A percentile compares a stretch with the other conserved stretches of the same genome.
Conservation (phyloP, 1,140 invertebrate genomes). For the Helicoverpa zea region DNA sequence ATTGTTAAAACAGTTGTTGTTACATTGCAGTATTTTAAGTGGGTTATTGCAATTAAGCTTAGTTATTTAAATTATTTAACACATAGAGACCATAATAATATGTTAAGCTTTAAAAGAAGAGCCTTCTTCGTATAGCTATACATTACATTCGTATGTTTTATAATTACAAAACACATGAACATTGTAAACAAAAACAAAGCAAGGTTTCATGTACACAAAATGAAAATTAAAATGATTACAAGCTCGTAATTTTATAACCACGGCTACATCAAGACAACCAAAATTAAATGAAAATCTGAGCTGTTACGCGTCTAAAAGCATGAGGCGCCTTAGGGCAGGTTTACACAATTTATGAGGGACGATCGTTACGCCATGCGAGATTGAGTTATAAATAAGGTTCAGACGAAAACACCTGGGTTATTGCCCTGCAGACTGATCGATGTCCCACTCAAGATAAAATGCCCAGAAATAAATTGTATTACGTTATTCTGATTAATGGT, state of each 20-base stretch:
- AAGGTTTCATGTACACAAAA: neutral
- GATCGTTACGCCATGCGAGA: conserved; percentile 22
- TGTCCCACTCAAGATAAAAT: conserved; percentile 24
- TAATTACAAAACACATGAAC: too few relatives aligned
- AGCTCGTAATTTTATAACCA: neutral
- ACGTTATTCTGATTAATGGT: conserved; percentile 37
- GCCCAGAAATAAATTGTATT: conserved; percentile 39
- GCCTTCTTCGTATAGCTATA: too few relatives aligned
- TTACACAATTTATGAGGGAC: conserved; percentile 38
- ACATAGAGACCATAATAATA: too few relatives aligned
- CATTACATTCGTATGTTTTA: too few relatives aligned
- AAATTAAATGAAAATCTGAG: neutral
- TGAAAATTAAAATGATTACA: neutral
- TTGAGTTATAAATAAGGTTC: conserved; percentile 45
- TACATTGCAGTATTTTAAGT: too few relatives aligned
- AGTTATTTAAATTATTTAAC: too few relatives aligned
- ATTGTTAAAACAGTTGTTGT: too few relatives aligned
- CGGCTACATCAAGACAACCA: neutral
- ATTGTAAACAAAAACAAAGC: too few relatives aligned
- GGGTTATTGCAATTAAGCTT: too few relatives aligned
- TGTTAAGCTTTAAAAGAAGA: too few relatives aligned
- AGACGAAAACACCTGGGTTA: conserved; percentile 37
- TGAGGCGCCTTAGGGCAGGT: conserved; percentile 4
- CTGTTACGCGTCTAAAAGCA: neutral
- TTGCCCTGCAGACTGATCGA: conserved; percentile 39